Percentiles rank a stretch among this genome's conserved stretches.
These are phyloP conservation scores for Pristionchus arcanus DNA, from an alignment of 2,888 invertebrate genomes.

Conservation along the genomic window DNA sequence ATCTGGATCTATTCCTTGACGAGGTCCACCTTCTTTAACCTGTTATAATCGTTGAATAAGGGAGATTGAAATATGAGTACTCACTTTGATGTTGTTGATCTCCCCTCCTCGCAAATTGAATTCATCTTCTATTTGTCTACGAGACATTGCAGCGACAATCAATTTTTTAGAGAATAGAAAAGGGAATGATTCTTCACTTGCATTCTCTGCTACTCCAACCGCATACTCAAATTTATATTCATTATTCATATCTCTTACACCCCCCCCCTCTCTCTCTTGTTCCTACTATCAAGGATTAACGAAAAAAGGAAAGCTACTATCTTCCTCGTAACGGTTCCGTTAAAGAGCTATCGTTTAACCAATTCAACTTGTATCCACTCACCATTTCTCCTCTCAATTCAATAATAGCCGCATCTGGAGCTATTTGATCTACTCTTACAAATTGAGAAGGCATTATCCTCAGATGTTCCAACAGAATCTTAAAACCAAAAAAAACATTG, in stretches of 20 bases:
- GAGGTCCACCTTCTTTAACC: background rate
- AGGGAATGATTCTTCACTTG: background rate
- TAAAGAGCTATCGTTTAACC: background rate
- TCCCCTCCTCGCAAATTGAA: conserved; percentile 10
- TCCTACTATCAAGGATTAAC: too few species aligned
- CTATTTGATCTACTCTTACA: background rate
- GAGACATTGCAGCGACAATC: background rate
- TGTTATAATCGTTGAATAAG: background rate
- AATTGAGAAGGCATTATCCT: background rate
- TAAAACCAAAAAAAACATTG: background rate
- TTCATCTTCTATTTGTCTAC: conserved; percentile 36
- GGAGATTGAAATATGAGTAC: background rate
- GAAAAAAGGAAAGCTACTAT: too few species aligned
- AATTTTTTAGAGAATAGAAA: background rate
- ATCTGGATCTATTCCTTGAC: background rate
- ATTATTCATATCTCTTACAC: too few species aligned
- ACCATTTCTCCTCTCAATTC: background rate
- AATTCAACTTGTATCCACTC: background rate
- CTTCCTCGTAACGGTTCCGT: background rate
- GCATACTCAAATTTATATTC: background rate
- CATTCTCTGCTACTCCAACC: background rate
- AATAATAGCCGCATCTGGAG: conserved; percentile 30
- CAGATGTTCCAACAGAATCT: conserved; percentile 31
- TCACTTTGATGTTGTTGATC: background rate
- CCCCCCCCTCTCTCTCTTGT: too few species aligned